Percentiles rank a stretch among this genome's conserved stretches.
These are phyloP conservation scores for Archilochus colubris DNA, from an alignment of 2,113 vertebrate species.

Conservation along the genomic window DNA sequence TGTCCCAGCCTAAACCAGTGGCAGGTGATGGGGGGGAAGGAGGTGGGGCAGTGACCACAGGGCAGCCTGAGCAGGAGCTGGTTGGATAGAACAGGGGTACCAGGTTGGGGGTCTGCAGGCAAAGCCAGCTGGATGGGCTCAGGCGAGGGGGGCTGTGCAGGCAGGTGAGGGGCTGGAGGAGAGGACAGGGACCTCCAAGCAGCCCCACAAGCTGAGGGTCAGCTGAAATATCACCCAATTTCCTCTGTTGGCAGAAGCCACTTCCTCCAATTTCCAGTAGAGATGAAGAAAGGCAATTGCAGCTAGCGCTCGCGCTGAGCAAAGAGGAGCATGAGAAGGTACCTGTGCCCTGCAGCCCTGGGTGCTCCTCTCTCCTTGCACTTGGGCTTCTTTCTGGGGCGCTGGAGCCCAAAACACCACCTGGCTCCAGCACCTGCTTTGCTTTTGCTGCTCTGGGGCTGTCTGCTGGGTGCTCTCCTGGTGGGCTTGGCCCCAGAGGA, in stretches of 20 bases:
- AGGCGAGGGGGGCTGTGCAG: neutral
- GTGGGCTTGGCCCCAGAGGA: neutral
- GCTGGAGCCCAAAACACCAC: rapidly evolving
- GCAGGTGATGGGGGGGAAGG: neutral
- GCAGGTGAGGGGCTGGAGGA: neutral
- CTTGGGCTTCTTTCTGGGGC: constrained; percentile 28
- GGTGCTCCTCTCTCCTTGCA: constrained; percentile 40
- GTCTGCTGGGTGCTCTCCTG: neutral
- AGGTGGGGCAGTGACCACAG: neutral
- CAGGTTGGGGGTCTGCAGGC: neutral
- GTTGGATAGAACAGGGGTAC: neutral
- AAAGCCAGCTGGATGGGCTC: neutral
- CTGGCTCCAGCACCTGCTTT: neutral
- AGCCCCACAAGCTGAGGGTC: neutral
- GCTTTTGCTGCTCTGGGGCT: constrained; percentile 34
- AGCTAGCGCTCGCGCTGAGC: constrained; percentile 93
- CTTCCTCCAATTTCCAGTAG: constrained; percentile 83
- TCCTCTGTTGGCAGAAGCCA: constrained; percentile 78
- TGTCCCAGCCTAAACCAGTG: neutral
- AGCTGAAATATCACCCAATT: constrained; percentile 64
- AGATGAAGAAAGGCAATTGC: constrained; percentile 93
- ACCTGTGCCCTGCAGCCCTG: constrained; percentile 46
- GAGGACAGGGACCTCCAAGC: neutral
- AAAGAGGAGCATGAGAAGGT: constrained; percentile 92
- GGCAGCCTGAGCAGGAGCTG: neutral